Base-by-base conservation (phyloP, 2,113 vertebrate species). In the Amblyornis subalaris region DNA sequence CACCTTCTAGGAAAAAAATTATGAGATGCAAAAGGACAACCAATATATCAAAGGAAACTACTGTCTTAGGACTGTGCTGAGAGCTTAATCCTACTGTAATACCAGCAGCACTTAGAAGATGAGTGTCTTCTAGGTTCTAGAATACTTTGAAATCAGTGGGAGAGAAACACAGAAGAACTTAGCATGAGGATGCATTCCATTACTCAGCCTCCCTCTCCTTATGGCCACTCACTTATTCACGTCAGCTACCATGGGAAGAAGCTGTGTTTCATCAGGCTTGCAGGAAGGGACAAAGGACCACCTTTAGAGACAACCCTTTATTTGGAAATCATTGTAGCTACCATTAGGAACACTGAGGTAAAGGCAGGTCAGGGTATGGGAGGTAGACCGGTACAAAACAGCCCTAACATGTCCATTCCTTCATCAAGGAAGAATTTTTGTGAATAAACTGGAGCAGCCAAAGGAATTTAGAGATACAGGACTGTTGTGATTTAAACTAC, bases 261-360 rank as follows among this genome's bases (percentile, higher is more conserved):
- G 24, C 12, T 53, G 8, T 22, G 33, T 66, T 88, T 73, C n/a
- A 58, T 58, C 22, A 80, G n/a, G 21, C 29, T 21, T 70, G 29
- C 28, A 65, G n/a, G 25, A 91, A 77, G 23, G 47, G 28, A 67
- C 16, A 60, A 71, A 81, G 33, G 22, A 67, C 13, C 9, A 36
- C 9, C 23, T 80, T 65, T 31, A 47, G 18, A 62, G 38, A 80
- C 11, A 69, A 31, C 1, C 4, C 5, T 24, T 47, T n/a, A 31
- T 29, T 73, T 0, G 0, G 54, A 65, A 73, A 42, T 40, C 1
- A 2, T 26, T 62, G 38, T 18, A 61, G 20, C 14, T 82, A 54
- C 42, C 36, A 45, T 29, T 29, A 82, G 17, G 8, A 81, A 22
- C 22, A 25, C 36, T 19, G 12, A 10, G 2, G 5, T 50, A 73